phyloP scores from a whole-genome alignment of 2,888 invertebrate genomes.

The Xanthorhoe spadicearia region DNA sequence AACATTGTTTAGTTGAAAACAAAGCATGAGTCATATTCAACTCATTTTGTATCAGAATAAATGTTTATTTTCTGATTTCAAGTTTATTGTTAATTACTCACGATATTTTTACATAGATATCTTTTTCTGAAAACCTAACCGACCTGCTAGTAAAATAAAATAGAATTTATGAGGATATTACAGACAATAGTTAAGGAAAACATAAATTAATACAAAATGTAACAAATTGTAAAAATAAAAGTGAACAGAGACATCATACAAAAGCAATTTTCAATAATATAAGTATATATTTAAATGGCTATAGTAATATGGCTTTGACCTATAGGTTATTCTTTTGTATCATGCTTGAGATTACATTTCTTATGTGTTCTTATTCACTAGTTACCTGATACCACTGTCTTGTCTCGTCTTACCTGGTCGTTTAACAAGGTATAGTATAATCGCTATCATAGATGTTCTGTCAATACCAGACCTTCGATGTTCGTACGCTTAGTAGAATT shows the following conservation, averaged over 20 bases:
- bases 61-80: not conserved
- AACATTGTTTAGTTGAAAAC: not conserved
- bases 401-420: conserved; percentile 39
- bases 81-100: not conserved
- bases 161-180: not conserved
- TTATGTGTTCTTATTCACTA: not conserved
- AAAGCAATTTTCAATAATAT: not conserved
- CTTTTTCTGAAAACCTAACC: not conserved
- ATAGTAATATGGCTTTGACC: not conserved
- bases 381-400: conserved; percentile 37
- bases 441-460: conserved; percentile 49
- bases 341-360: conserved; percentile 5
- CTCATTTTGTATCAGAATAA: not conserved
- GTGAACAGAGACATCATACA: not conserved
- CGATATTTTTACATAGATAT: not conserved
- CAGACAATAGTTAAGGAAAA: not conserved
- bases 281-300: not conserved
- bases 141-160: not conserved
- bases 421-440: conserved; percentile 33
- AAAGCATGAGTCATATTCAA: not conserved
- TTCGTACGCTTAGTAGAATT: conserved; percentile 57
- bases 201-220: not conserved
- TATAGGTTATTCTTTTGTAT: no score
- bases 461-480: conserved; percentile 55
- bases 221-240: not conserved